Conservation (phyloP, 2,113 vertebrate genomes). For the Phylloscopus whistleri region DNA sequence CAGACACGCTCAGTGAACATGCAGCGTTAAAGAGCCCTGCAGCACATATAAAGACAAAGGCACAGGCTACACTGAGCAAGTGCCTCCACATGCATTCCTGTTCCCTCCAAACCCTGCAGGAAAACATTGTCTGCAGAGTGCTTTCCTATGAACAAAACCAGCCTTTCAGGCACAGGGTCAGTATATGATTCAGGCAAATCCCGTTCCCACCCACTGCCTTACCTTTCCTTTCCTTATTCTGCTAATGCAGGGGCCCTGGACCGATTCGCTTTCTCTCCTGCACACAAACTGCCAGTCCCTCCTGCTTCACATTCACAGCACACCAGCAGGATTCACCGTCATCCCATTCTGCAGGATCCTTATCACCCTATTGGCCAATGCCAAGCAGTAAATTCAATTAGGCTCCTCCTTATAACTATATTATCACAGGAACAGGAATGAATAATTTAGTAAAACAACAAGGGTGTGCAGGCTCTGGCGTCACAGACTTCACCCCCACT, state of each 20-base stretch:
- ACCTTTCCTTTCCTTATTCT: slow-evolving; percentile 54
- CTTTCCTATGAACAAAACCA: neutral
- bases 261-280: neutral
- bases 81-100: neutral
- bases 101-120: neutral
- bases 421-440: slow-evolving; percentile 63
- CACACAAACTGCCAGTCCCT: slow-evolving; percentile 49
- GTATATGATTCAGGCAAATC: neutral
- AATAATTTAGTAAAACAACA: slow-evolving; percentile 68
- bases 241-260: neutral
- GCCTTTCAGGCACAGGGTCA: neutral
- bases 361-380: slow-evolving; percentile 54
- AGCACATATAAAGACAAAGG: slow-evolving; percentile 51
- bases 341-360: slow-evolving; percentile 54
- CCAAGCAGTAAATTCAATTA: slow-evolving; percentile 64
- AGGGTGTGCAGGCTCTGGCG: slow-evolving; percentile 28
- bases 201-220: neutral
- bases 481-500: slow-evolving; percentile 12
- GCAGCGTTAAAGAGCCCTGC: neutral
- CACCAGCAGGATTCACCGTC: slow-evolving; percentile 59
- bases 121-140: neutral
- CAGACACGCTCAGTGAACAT: neutral
- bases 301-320: slow-evolving; percentile 67
- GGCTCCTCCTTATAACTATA: slow-evolving; percentile 68
- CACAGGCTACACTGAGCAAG: slow-evolving; percentile 1